phyloP scores from a whole-genome alignment of 2,113 vertebrate species.

The Nyctereutes procyonoides region DNA sequence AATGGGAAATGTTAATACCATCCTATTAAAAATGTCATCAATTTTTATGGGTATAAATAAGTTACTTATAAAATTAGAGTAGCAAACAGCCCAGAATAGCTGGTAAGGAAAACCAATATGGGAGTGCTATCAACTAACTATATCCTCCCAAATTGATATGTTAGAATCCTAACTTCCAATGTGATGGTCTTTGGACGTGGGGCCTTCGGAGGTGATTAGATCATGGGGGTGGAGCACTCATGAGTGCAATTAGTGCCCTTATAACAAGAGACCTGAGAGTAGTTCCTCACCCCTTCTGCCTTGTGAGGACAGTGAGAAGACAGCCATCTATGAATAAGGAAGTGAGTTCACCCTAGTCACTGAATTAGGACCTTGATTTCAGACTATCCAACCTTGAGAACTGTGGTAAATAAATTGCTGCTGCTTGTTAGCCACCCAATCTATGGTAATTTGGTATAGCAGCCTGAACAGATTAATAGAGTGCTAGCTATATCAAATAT shows the following conservation, averaged over 20 bases:
- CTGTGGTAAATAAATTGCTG: neutral
- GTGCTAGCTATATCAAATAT: neutral
- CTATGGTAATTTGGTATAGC: neutral
- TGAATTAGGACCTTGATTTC: neutral
- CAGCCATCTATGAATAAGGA: neutral
- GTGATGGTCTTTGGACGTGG: neutral
- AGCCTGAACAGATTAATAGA: neutral
- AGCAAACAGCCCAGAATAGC: neutral
- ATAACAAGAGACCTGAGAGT: neutral
- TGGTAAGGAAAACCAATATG: neutral
- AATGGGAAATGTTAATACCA: neutral
- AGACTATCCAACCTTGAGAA: neutral
- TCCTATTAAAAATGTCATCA: neutral
- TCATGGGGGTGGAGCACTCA: neutral
- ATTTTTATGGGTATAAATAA: neutral
- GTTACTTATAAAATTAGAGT: conserved; percentile 7
- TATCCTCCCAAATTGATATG: neutral
- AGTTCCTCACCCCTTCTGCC: neutral
- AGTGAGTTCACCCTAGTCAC: neutral
- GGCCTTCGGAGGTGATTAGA: neutral
- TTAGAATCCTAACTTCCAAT: neutral
- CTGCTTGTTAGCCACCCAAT: neutral
- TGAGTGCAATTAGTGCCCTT: neutral
- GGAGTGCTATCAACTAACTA: neutral
- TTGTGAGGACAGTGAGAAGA: neutral